Evolutionary conservation across 2,113 vertebrate genomes (phyloP), one percentile per base, ranked within the genome.

Genomic region (Sclerurus mexicanus): DNA sequence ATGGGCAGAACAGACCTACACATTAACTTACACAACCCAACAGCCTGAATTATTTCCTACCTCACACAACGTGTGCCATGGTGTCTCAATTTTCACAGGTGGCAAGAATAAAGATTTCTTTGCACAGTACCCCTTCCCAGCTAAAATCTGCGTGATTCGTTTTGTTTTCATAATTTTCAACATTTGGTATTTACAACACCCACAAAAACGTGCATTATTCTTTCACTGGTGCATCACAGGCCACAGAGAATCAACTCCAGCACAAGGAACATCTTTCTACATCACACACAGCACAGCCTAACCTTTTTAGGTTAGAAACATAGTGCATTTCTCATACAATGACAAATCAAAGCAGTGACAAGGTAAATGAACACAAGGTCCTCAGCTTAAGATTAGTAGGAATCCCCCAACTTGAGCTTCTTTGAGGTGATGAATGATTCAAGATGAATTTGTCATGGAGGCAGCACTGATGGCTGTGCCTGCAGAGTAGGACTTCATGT

Each of bases 201-300:
- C 58, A 73, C 19, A 74, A 59, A 85, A 53, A 21, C 9, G 3
- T 0, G 3, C 1, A 10, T 17, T 90, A 15, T 16, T 56, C 69
- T 49, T 47, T 33, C 52, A 31, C 1, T 35, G 4, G 16, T 35
- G 15, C 5, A 1, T 30, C 59, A 39, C 30, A 31, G 18, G 28
- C 42, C 28, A 25, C 19, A 18, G 28, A 42, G 49, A 59, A 69
- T 27, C 27, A 44, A 21, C 35, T 60, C 39, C 5, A 7, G 44
- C 31, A 40, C 39, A 67, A 71, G 46, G 64, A 87, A 87, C 91
- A 58, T 49, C 47, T 85, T 40, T 33, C 35, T 23, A 19, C 12
- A 20, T 30, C 35, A 27, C 30, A 42, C 8, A 16, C 12, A 40
- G 50, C 0, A 0, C 35, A 81, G 39, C 6, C 2, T 1, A 3